phyloP scores from a whole-genome alignment of 64 coral and sea anemone species.

The Montipora sp. region DNA sequence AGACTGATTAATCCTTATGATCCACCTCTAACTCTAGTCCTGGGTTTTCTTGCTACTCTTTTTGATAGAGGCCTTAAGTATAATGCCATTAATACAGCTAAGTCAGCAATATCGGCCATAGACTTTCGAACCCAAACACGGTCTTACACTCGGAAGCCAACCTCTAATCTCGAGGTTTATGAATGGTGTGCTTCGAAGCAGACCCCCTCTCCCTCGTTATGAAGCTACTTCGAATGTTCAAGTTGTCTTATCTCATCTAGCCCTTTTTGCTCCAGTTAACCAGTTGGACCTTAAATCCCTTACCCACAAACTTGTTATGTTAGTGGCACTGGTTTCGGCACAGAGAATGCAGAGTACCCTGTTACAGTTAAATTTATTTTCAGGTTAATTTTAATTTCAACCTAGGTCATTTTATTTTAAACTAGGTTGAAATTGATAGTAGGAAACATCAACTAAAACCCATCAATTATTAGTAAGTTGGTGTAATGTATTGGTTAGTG shows the following conservation, averaged over 20 bases:
- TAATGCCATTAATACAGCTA: background rate
- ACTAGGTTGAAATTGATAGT: too few species aligned
- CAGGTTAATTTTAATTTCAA: too few species aligned
- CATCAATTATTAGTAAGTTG: too few species aligned
- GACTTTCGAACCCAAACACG: background rate
- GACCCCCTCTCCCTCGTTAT: background rate
- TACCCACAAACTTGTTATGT: background rate
- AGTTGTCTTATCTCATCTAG: background rate
- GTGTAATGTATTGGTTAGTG: too few species aligned
- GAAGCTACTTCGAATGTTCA: background rate
- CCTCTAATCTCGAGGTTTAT: conserved; percentile 9
- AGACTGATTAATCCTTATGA: conserved; percentile 14
- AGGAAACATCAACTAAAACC: too few species aligned
- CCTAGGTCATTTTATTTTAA: too few species aligned
- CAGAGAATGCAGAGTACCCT: background rate
- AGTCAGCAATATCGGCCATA: conserved; percentile 1
- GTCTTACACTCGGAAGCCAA: background rate
- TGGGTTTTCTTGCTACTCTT: background rate
- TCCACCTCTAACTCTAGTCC: conserved; percentile 11
- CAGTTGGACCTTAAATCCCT: background rate
- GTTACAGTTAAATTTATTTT: too few species aligned
- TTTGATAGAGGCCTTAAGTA: background rate
- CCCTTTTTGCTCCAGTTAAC: background rate
- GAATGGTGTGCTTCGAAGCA: conserved; percentile 8
- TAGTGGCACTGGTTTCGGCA: background rate